phyloP scores from a whole-genome alignment of 2,797 vertebrate genomes.

The Salarias fasciatus region DNA sequence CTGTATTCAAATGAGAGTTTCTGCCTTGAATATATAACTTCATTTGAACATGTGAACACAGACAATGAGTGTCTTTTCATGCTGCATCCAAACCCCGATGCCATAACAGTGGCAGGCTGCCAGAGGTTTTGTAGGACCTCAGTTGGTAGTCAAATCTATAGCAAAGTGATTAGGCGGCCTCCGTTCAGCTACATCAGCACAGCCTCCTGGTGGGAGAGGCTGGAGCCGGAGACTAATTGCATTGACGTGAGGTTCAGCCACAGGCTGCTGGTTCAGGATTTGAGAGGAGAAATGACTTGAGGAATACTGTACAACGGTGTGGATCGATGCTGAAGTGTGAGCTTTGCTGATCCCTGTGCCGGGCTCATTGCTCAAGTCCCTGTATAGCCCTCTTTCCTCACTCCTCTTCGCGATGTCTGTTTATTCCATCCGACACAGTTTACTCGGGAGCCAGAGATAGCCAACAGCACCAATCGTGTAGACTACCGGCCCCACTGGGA shows the following conservation, averaged over 20 bases:
- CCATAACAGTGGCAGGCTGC: constrained; percentile 26
- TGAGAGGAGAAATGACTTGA: constrained; percentile 64
- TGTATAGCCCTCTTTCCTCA: constrained; percentile 4
- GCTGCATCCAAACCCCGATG: constrained; percentile 34
- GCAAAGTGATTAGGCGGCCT: constrained; percentile 70
- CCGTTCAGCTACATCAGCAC: constrained; percentile 72
- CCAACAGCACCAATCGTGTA: constrained; percentile 67
- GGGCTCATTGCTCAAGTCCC: constrained; percentile 49
- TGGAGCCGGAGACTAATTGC: constrained; percentile 71
- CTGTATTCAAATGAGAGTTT: too few relatives aligned
- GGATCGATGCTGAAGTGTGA: constrained; percentile 70
- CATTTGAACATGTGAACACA: constrained; percentile 21
- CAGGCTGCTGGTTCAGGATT: constrained; percentile 61
- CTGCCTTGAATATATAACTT: background rate
- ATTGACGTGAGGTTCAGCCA: constrained; percentile 53
- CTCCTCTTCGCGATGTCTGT: constrained; percentile 41
- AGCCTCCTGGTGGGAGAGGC: constrained; percentile 53
- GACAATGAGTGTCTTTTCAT: constrained; percentile 8
- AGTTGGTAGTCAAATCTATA: constrained; percentile 70
- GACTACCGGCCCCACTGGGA: constrained; percentile 78
- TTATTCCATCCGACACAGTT: constrained; percentile 76
- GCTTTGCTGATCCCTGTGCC: constrained; percentile 71
- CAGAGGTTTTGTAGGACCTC: constrained; percentile 53
- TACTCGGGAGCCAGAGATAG: constrained; percentile 65
- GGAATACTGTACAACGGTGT: constrained; percentile 64